Conservation (phyloP, 2,888 invertebrate genomes). For the Serrognathus titanus region DNA sequence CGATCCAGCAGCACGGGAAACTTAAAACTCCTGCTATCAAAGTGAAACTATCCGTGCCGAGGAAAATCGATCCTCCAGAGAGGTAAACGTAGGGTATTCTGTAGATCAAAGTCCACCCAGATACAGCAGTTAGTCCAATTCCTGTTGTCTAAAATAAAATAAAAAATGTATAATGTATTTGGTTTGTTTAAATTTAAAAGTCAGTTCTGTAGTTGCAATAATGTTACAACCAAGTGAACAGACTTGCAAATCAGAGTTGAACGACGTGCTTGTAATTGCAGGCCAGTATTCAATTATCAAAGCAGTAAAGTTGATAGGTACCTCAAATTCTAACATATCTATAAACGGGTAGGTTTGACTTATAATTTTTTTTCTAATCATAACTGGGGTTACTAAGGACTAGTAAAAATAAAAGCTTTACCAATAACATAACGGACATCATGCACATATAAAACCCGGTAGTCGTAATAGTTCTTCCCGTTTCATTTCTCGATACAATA, state of each 20-base stretch:
- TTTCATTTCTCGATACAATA: constrained; percentile 14
- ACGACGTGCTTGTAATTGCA: too few relatives aligned
- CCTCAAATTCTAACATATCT: too few relatives aligned
- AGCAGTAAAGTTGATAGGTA: too few relatives aligned
- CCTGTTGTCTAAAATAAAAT: constrained; percentile 19
- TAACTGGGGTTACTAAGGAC: too few relatives aligned
- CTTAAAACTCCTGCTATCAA: constrained; percentile 22
- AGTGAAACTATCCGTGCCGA: constrained; percentile 19
- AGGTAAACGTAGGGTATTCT: constrained; percentile 23
- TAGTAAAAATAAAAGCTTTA: constrained; percentile 3
- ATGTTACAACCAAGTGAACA: too few relatives aligned
- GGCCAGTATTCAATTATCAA: too few relatives aligned
- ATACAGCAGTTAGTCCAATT: constrained; percentile 15
- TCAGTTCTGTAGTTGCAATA: too few relatives aligned
- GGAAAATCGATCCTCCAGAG: constrained; percentile 16
- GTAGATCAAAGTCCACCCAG: constrained; percentile 22
- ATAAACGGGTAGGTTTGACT: too few relatives aligned
- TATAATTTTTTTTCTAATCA: too few relatives aligned
- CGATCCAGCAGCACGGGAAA: constrained; percentile 26
- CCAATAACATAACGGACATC: constrained; percentile 23
- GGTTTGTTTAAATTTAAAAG: too few relatives aligned
- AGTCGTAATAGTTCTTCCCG: constrained; percentile 18
- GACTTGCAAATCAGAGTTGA: too few relatives aligned
- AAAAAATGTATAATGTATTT: background rate
- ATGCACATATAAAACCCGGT: constrained; percentile 25